phyloP scores from a whole-genome alignment of 2,797 vertebrate genomes.

The Nannoperca obscura region DNA sequence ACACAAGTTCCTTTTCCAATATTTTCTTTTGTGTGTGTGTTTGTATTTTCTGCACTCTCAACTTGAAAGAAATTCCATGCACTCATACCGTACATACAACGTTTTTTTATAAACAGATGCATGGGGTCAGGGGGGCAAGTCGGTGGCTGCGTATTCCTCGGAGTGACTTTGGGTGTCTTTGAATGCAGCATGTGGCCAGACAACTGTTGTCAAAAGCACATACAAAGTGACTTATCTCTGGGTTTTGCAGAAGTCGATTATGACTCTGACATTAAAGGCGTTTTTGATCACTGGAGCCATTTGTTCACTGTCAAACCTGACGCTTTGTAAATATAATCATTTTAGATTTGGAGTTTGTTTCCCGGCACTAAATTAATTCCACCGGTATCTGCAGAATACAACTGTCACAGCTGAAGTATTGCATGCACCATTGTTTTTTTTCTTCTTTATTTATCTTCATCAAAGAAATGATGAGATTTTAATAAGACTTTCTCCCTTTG shows the following conservation, averaged over 20 bases:
- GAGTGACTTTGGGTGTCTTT: conserved; percentile 54
- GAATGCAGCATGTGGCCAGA: conserved; percentile 54
- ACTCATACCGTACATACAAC: background rate
- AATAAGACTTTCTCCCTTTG: conserved; percentile 55
- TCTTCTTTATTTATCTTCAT: conserved; percentile 60
- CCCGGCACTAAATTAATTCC: conserved; percentile 56
- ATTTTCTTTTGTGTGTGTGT: conserved; percentile 3
- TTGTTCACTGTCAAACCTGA: conserved; percentile 67
- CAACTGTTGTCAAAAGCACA: conserved; percentile 36
- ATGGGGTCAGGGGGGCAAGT: conserved; percentile 27
- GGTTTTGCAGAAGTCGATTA: conserved; percentile 50
- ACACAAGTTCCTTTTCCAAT: background rate
- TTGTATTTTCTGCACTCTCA: background rate
- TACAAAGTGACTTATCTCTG: conserved; percentile 21
- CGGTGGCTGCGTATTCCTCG: conserved; percentile 1
- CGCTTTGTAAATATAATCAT: conserved; percentile 64
- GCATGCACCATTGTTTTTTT: conserved; percentile 43
- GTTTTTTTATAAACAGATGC: conserved; percentile 19
- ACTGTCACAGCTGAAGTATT: conserved; percentile 62
- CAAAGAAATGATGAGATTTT: conserved; percentile 68
- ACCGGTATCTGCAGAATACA: conserved; percentile 40
- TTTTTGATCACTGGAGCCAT: conserved; percentile 53
- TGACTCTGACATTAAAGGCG: conserved; percentile 52
- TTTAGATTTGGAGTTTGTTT: conserved; percentile 59
- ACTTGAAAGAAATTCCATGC: conserved; percentile 13